Evolutionary conservation across 2,797 vertebrate species (phyloP).

Genomic region (Benthosema pterotum): DNA sequence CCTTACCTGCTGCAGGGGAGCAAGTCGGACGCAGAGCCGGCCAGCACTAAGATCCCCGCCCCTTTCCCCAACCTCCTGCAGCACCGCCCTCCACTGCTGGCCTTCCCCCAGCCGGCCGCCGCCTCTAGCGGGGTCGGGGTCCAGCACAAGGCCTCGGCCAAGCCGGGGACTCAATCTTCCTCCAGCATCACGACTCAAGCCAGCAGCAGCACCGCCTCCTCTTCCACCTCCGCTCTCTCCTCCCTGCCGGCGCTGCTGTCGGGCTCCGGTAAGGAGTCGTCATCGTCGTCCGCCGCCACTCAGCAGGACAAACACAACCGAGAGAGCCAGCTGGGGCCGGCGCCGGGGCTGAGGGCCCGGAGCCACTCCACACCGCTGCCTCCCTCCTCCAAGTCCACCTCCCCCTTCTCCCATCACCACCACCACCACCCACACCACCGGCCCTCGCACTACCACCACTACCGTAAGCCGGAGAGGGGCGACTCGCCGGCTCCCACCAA

Average conservation of each 20-base stretch:
- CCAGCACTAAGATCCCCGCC: constrained; percentile 88
- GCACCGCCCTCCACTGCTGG: constrained; percentile 89
- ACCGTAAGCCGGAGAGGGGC: constrained; percentile 86
- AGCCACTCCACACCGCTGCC: constrained; percentile 93
- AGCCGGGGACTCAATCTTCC: constrained; percentile 70
- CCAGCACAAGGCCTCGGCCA: constrained; percentile 77
- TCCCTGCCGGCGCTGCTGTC: constrained; percentile 70
- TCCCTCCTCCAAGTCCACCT: constrained; percentile 85
- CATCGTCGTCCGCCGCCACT: no score
- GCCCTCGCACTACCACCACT: constrained; percentile 88
- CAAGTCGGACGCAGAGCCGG: constrained; percentile 77
- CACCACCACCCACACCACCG: constrained; percentile 87
- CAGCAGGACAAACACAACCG: constrained; percentile 80
- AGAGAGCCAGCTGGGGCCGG: constrained; percentile 75
- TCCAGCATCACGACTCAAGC: constrained; percentile 69
- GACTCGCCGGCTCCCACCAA: constrained; percentile 76
- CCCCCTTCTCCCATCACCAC: constrained; percentile 83
- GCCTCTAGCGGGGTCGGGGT: constrained; percentile 83
- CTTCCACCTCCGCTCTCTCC: constrained; percentile 50
- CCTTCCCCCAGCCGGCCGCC: constrained; percentile 87
- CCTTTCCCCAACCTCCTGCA: constrained; percentile 93
- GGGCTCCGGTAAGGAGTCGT: constrained; percentile 76
- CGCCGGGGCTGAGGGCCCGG: constrained; percentile 85
- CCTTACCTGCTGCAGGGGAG: constrained; percentile 80
- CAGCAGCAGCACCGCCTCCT: constrained; percentile 64